These are phyloP conservation scores for Andrena flavipes DNA, from an alignment of 2,888 invertebrate genomes.

Conservation along the genomic window DNA sequence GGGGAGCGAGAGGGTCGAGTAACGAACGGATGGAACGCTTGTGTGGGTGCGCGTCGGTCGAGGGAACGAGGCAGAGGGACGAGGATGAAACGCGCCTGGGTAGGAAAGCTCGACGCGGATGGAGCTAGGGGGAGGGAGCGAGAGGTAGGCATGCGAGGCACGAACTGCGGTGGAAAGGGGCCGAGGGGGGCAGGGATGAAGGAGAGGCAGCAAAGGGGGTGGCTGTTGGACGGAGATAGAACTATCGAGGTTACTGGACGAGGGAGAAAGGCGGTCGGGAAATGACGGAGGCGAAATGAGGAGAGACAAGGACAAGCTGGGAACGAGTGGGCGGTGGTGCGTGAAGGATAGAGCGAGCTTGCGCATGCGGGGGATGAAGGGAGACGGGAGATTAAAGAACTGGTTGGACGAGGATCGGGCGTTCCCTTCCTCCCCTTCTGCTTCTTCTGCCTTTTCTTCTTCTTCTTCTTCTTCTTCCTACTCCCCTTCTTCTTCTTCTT, in stretches of 20 bases:
- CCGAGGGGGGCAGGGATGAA: slow-evolving; percentile 5
- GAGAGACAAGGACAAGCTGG: slow-evolving; percentile 54
- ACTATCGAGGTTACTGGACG: slow-evolving; percentile 5
- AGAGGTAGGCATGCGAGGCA: slow-evolving; percentile 44
- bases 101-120: slow-evolving; percentile 42
- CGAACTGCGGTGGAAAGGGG: slow-evolving; percentile 18
- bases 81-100: slow-evolving; percentile 3
- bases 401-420: slow-evolving; percentile 59
- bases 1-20: slow-evolving; percentile 63
- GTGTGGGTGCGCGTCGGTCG: slow-evolving; percentile 38
- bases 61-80: slow-evolving; percentile 30
- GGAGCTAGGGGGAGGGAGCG: slow-evolving; percentile 5
- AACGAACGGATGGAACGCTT: slow-evolving; percentile 35
- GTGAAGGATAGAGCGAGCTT: slow-evolving; percentile 39
- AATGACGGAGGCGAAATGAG: slow-evolving; percentile 51
- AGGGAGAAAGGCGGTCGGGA: slow-evolving; percentile 36
- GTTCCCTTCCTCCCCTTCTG: slow-evolving; percentile 15
- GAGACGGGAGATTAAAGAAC: slow-evolving; percentile 60
- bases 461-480: neutral
- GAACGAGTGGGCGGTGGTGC: slow-evolving; percentile 57
- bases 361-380: slow-evolving; percentile 32
- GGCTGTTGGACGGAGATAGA: slow-evolving; percentile 10
- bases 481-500: slow-evolving; percentile 21
- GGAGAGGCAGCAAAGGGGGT: slow-evolving; percentile 12
- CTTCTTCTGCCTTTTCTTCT: slow-evolving; percentile 35